phyloP scores from a whole-genome alignment of 2,888 invertebrate species.

The Lucinisca nassula region DNA sequence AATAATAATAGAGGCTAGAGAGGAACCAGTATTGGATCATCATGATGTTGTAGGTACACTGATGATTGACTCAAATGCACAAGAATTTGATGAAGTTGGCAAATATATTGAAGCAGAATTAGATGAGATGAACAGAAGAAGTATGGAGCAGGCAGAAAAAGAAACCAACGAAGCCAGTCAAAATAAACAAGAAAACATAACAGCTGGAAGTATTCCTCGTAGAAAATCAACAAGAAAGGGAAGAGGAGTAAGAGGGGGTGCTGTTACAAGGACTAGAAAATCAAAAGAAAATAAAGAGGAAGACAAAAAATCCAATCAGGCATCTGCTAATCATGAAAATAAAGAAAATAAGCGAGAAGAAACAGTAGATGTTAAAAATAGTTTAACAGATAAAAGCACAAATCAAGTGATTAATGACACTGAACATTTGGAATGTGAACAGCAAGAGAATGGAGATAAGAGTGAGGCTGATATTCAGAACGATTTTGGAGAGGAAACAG shows the following conservation, averaged over 20 bases:
- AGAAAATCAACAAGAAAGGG: not conserved
- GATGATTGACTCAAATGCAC: not conserved
- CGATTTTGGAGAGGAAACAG: constrained; percentile 32
- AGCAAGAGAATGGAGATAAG: not conserved
- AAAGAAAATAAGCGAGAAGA: constrained; percentile 48
- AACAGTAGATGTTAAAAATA: not conserved
- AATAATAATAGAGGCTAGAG: not conserved
- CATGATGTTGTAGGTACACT: not conserved
- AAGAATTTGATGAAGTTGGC: constrained; percentile 54
- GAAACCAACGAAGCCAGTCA: not conserved
- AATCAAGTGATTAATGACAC: not conserved
- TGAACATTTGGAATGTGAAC: not conserved
- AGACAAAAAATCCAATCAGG: constrained; percentile 64
- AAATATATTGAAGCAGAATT: constrained; percentile 65
- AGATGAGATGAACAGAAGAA: constrained; percentile 48
- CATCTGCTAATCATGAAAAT: constrained; percentile 56
- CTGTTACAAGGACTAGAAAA: not conserved
- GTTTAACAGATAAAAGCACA: not conserved
- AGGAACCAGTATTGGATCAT: not conserved
- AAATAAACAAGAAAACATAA: not conserved
- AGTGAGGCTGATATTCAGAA: constrained; percentile 15
- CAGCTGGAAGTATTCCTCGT: not conserved
- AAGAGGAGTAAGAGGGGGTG: not conserved
- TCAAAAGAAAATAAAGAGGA: constrained; percentile 34
- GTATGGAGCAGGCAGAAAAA: not conserved